Percentiles rank a stretch among this genome's conserved stretches.
Conservation (phyloP, 2,113 vertebrate species). For the Pseudonaja textilis region DNA sequence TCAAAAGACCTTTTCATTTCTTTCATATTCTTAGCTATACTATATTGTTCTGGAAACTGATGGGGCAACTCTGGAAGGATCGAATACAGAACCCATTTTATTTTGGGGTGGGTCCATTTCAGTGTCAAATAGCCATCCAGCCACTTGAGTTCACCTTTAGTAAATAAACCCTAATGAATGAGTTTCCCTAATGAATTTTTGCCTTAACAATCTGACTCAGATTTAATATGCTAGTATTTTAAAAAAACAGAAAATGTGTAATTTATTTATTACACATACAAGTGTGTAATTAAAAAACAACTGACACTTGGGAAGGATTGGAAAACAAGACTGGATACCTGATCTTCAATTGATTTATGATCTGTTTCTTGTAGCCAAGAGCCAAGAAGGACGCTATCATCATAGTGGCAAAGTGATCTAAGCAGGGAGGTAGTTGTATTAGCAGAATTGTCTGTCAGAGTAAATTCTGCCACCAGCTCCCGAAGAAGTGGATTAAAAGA, state of each 20-base stretch:
- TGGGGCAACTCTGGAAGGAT: neutral
- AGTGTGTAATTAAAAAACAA: neutral
- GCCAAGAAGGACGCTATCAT: slow-evolving; percentile 98
- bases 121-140: neutral
- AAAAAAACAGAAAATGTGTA: neutral
- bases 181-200: neutral
- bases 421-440: slow-evolving; percentile 97
- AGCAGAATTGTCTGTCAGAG: slow-evolving; percentile 95
- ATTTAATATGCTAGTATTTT: neutral
- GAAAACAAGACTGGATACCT: slow-evolving; percentile 69
- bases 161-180: no score
- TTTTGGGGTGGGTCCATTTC: neutral
- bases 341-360: slow-evolving; percentile 98
- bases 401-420: slow-evolving; percentile 96
- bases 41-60: neutral
- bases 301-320: neutral
- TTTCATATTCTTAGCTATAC: neutral
- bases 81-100: neutral
- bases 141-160: neutral
- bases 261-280: neutral
- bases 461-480: slow-evolving; percentile 97
- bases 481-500: slow-evolving; percentile 94
- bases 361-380: slow-evolving; percentile 98
- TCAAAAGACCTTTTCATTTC: neutral
- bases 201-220: no score